A percentile compares a stretch with the other conserved stretches of the same genome.
phyloP scores from a whole-genome alignment of 2,888 invertebrate species.

The Cristatella mucedo region DNA sequence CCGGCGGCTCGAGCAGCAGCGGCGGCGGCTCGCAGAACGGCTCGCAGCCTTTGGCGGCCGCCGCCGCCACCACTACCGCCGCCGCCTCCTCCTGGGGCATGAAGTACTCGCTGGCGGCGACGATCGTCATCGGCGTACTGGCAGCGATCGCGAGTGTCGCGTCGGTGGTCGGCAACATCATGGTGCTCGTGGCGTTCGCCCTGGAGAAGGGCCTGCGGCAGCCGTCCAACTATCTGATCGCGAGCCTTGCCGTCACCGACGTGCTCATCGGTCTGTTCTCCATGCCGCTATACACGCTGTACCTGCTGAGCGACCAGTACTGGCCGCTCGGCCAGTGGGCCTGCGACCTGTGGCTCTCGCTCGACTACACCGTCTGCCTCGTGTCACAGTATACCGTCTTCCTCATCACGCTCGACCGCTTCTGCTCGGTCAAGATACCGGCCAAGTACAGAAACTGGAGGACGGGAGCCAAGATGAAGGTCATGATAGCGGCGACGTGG shows the following conservation, averaged over 20 bases:
- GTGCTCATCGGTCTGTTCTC: constrained; percentile 92
- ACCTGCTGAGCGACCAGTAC: constrained; percentile 72
- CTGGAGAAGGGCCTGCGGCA: constrained; percentile 76
- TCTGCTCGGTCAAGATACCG: constrained; percentile 95
- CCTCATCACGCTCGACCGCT: constrained; percentile 91
- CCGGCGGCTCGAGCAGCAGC: too few relatives aligned
- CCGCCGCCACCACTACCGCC: too few relatives aligned
- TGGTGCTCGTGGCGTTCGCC: constrained; percentile 82
- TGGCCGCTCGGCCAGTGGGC: constrained; percentile 91
- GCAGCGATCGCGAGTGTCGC: constrained; percentile 72
- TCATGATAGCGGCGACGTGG: constrained; percentile 93
- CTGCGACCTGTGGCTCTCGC: constrained; percentile 93
- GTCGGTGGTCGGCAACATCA: constrained; percentile 83
- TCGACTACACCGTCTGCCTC: constrained; percentile 95
- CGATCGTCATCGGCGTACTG: constrained; percentile 69
- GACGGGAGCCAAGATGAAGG: constrained; percentile 75
- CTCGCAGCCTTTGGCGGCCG: too few relatives aligned
- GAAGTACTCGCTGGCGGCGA: constrained; percentile 76
- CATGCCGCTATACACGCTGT: constrained; percentile 95
- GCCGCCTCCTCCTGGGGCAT: too few relatives aligned
- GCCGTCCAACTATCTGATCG: constrained; percentile 98
- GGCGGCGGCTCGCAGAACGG: too few relatives aligned
- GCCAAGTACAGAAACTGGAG: constrained; percentile 92
- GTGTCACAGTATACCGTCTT: constrained; percentile 98
- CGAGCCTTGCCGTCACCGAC: constrained; percentile 89